Base-by-base conservation (phyloP, 2,888 invertebrate species). In the Notodonta dromedarius region DNA sequence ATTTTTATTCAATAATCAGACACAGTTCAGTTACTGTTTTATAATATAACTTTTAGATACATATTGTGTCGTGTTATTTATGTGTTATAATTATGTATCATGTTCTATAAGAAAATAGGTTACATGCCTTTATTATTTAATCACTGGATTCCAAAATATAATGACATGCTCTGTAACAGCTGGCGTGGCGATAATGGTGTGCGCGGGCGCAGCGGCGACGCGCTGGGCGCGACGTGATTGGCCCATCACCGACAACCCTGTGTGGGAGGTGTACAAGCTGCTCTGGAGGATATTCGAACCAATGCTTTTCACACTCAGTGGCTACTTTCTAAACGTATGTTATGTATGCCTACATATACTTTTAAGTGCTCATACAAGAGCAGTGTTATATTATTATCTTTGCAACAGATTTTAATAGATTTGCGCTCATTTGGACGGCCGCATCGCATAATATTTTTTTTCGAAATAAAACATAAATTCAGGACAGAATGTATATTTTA, bases 171-270 rank as follows among this genome's bases (percentile, higher is more conserved):
- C 5, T 44, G 9, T 44, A n/a, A 46, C 76, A 93, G 93, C 93
- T 55, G 93, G 93, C 35, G 92, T 93, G n/a, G 92, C 92, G 2
- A 85, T 93, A 48, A 93, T 93, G 93, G 85, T 93, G 32, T 92
- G 92, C 66, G 91, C 91, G n/a, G 86, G 79, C n/a, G 80, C 89
- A 46, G 92, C 93, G 0, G 88, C 89, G 0, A 92, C 93, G 7
- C 82, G 91, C 8, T 93, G 93, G 93, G 76, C 89, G 2, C 87
- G 89, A 0, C 87, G 88, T 0, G 89, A 83, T 67, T 93, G 93
- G 93, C 84, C 85, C 0, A 74, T 91, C 67, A 89, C 89, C 71
- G 76, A 86, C 59, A 92, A 92, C 67, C 91, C 92, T 0, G 92
- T 92, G 0, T 83, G 91, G 32, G 89, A 90, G 63, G 88, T 90